A percentile compares a stretch with the other conserved stretches of the same genome.
phyloP scores from a whole-genome alignment of 2,113 vertebrate genomes.

The Chlorodrepanis virens region DNA sequence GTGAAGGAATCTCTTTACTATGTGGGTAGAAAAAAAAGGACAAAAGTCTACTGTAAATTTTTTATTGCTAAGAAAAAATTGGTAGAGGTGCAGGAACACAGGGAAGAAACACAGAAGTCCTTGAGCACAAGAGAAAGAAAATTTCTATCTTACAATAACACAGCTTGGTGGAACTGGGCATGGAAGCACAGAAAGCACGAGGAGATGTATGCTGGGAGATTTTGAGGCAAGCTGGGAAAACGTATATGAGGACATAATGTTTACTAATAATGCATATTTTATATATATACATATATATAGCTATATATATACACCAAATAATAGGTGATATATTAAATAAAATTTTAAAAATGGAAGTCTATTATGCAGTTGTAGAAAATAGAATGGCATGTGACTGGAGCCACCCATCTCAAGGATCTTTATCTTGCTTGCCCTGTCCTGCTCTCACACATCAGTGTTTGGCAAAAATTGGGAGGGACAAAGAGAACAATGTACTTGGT shows the following conservation, averaged over 20 bases:
- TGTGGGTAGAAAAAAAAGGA: background rate
- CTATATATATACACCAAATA: no score
- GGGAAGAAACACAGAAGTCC: background rate
- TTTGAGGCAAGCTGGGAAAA: background rate
- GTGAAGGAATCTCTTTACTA: background rate
- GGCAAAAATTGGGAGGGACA: background rate
- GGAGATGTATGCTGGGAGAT: accelerated
- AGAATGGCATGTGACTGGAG: background rate
- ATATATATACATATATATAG: no score
- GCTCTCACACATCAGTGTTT: background rate
- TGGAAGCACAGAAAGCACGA: accelerated
- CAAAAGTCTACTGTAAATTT: background rate
- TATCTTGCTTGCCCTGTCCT: background rate
- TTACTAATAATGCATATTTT: background rate
- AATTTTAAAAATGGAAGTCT: background rate
- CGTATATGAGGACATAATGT: background rate
- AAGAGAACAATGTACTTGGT: background rate
- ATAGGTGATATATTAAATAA: background rate
- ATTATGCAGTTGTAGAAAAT: background rate
- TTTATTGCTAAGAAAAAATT: background rate
- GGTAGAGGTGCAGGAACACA: background rate
- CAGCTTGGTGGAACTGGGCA: background rate
- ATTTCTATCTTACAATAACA: background rate
- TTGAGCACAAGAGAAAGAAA: background rate
- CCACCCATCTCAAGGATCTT: accelerated